Conservation (phyloP, 1,140 invertebrate species). For the Cydia strobilella region DNA sequence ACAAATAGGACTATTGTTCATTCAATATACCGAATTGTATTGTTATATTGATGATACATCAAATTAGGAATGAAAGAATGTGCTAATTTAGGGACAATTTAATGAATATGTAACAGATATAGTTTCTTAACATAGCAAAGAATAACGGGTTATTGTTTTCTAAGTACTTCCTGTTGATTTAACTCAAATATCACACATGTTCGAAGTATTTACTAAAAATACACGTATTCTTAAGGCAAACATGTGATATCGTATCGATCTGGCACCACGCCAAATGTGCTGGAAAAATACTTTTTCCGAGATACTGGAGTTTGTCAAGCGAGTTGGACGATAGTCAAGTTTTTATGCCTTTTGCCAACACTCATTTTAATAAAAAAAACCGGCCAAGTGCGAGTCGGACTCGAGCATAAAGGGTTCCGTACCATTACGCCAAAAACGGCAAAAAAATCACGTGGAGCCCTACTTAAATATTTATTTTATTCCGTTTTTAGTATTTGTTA, state of each 20-base stretch:
- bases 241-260: constrained; percentile 26
- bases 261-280: constrained; percentile 26
- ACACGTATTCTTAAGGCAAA: constrained; percentile 28
- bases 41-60: neutral
- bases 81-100: neutral
- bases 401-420: too few species aligned
- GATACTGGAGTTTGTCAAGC: constrained; percentile 1
- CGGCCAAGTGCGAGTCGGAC: too few species aligned
- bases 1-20: constrained; percentile 18
- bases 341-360: neutral
- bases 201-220: constrained; percentile 28
- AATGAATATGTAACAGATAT: neutral
- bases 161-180: constrained; percentile 28
- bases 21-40: neutral
- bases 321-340: constrained; percentile 18
- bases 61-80: neutral
- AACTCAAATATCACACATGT: neutral
- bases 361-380: neutral
- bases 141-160: constrained; percentile 21
- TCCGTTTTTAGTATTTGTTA: too few species aligned
- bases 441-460: too few species aligned
- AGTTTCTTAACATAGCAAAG: neutral
- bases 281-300: constrained; percentile 30
- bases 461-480: too few species aligned
- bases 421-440: too few species aligned